Evolutionary conservation across 2,797 vertebrate genomes (phyloP), one percentile per base, ranked within the genome.

Genomic region (Characodon lateralis): DNA sequence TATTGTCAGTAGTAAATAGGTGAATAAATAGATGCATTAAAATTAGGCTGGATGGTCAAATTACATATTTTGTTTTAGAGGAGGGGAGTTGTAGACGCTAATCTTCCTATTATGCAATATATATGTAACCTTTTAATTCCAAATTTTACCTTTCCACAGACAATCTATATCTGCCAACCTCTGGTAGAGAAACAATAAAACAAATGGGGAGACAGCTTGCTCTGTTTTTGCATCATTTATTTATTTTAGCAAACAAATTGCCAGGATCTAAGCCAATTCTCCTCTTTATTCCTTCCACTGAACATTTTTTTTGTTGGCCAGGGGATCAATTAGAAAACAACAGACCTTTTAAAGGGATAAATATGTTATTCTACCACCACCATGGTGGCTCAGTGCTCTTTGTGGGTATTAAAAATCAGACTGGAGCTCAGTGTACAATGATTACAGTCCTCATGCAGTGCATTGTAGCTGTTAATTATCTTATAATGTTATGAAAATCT

Each of bases 341-440:
- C 14, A 69, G 24, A 69, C 41, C 22, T n/a, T 69, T 69, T 46
- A 24, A 69, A 69, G 24, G 24, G 24, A 66, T 22, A n/a, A 16
- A 66, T 63, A 56, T 56, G 35, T 66, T 66, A n/a, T 24, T n/a
- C 39, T 71, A 68, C 63, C 39, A 76, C 63, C 35, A 65, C 66
- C 20, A 79, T 53, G 22, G 65, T 63, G 31, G 9, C 51, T 24
- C 13, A 59, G 22, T 69, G 35, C n/a, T 73, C 43, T 63, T 78
- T 56, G 48, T 73, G 43, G 73, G 51, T 73, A 18, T 12, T 63
- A 10, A 35, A 39, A 53, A 71, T 77, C 58, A 73, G 2, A 50
- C 28, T 58, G 59, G 65, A 58, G 70, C 31, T 73, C 55, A 50
- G 35, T 72, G 51, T 55, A 13, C 39, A n/a, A n/a, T 35, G 56